Evolutionary conservation across 2,888 invertebrate genomes (phyloP).

Genomic region (Synanthedon myopaeformis): DNA sequence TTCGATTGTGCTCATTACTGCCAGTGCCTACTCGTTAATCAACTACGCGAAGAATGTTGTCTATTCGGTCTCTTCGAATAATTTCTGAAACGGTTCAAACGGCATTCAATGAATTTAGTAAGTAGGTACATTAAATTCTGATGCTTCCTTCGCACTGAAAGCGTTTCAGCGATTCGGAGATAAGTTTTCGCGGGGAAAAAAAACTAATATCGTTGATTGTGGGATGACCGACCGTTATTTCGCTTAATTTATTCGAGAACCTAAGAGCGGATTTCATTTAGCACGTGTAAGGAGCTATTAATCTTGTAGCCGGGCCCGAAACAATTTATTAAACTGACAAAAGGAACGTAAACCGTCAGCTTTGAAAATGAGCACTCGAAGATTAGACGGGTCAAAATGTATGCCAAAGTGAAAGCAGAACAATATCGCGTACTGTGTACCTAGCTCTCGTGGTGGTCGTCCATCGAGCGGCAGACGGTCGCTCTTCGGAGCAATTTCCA

Average conservation of each 20-base stretch:
- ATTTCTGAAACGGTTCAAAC: constrained; percentile 34
- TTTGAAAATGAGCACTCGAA: constrained; percentile 39
- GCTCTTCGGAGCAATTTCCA: constrained; percentile 10
- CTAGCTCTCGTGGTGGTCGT: constrained; percentile 1
- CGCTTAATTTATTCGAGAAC: constrained; percentile 32
- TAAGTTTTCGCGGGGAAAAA: constrained; percentile 2
- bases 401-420: neutral
- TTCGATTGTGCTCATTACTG: no score
- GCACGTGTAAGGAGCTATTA: constrained; percentile 55
- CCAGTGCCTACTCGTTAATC: constrained; percentile 4
- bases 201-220: constrained; percentile 4
- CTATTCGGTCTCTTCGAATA: constrained; percentile 24
- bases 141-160: constrained; percentile 12
- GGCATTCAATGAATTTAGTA: constrained; percentile 34
- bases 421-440: neutral
- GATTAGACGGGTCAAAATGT: constrained; percentile 37
- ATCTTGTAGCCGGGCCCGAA: constrained; percentile 56
- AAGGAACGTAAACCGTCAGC: constrained; percentile 31
- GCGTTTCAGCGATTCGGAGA: constrained; percentile 1
- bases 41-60: constrained; percentile 21
- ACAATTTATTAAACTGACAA: constrained; percentile 53
- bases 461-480: constrained; percentile 1
- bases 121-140: no score
- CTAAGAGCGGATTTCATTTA: constrained; percentile 44
- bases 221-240: constrained; percentile 19